Evolutionary conservation across 2,888 invertebrate genomes (phyloP), one percentile per base, ranked within the genome.

Genomic region (Octonoba sinensis): DNA sequence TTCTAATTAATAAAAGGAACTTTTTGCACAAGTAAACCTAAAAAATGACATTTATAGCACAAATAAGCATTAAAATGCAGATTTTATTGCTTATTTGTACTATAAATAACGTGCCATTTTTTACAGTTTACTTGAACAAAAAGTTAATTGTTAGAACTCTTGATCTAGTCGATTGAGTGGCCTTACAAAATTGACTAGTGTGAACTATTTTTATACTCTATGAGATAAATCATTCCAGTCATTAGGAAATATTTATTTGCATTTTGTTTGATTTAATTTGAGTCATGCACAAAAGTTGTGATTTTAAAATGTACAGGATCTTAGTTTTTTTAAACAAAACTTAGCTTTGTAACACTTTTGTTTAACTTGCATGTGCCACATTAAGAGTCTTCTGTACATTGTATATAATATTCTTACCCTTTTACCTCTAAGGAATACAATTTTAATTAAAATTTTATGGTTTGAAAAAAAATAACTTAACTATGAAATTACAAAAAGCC

Each of bases 91-190:
- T n/a, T n/a, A n/a, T n/a, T n/a, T n/a, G n/a, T n/a, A n/a, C n/a
- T n/a, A n/a, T n/a, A n/a, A n/a, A n/a, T n/a, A n/a, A n/a, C n/a
- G n/a, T n/a, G n/a, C n/a, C n/a, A n/a, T n/a, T n/a, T n/a, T n/a
- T n/a, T n/a, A n/a, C n/a, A n/a, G n/a, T n/a, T n/a, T n/a, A n/a
- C n/a, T n/a, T n/a, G n/a, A n/a, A n/a, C n/a, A n/a, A n/a, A n/a
- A n/a, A n/a, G 79, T 81, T 73, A 81, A 54, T 56, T 72, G 66
- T 78, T 72, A 65, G 65, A 69, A 66, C 36, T 75, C 66, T 69
- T 71, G 60, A 69, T 69, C 73, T 81, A 81, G 79, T 81, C 79
- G 73, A 73, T 81, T 54, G 56, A 24, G 69, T 79, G 73, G 79
- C 72, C 71, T 79, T 79, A 72, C 66, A 27, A 72, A 66, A 27